Evolutionary conservation across 1,140 invertebrate species (phyloP).

Genomic region (Leptinotarsa undecemlineata): DNA sequence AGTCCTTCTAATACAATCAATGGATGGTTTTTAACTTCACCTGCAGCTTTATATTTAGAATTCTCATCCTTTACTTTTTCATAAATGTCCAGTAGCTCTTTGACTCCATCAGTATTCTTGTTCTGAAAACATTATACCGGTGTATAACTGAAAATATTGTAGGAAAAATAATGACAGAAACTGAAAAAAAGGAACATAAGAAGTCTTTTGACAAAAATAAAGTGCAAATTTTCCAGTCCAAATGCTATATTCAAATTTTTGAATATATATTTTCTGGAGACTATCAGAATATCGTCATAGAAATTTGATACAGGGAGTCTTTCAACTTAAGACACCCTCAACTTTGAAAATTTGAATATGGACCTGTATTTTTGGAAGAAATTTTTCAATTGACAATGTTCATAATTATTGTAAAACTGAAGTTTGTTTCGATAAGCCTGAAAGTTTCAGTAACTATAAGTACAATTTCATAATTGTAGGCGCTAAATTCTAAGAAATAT

Average conservation of each 20-base stretch:
- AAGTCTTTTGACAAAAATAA: background rate
- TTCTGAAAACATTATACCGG: constrained; percentile 27
- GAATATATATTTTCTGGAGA: background rate
- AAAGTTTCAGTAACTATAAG: background rate
- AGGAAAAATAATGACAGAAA: background rate
- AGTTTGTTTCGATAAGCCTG: background rate
- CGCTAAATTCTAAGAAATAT: too few species aligned
- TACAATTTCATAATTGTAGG: too few species aligned
- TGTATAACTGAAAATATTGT: background rate
- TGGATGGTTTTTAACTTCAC: constrained; percentile 28
- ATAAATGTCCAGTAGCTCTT: constrained; percentile 35
- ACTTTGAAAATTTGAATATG: too few species aligned
- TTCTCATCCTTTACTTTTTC: constrained; percentile 30
- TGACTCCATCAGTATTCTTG: constrained; percentile 30
- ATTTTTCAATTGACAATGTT: background rate
- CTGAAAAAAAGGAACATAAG: background rate
- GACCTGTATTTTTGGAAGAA: too few species aligned
- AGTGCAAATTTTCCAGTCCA: background rate
- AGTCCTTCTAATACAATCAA: constrained; percentile 50
- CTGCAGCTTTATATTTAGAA: constrained; percentile 23
- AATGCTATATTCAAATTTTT: background rate
- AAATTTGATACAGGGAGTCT: too few species aligned
- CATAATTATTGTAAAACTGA: constrained; percentile 4
- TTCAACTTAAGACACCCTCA: too few species aligned
- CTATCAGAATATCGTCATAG: background rate